These are phyloP conservation scores for Cheirogaleus medius DNA, from an alignment of 2,113 vertebrate species.

Conservation along the genomic window DNA sequence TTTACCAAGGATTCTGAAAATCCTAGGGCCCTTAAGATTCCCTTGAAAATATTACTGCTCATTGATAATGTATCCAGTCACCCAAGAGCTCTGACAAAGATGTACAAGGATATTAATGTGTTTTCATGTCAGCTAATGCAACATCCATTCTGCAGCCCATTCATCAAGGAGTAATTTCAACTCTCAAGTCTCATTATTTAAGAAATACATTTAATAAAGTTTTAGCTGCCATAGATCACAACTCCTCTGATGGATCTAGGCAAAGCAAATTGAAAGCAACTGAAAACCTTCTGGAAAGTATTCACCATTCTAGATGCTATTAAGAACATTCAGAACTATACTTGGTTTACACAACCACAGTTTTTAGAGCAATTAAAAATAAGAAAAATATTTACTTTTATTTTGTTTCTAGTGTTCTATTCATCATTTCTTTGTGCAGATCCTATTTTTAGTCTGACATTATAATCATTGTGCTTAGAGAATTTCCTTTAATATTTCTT, in stretches of 20 bases:
- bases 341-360: not conserved
- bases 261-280: too few species aligned
- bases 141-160: not conserved
- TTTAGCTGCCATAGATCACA: not conserved
- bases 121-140: not conserved
- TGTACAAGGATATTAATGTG: not conserved
- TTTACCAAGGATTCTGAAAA: not conserved
- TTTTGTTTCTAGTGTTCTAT: not conserved
- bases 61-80: not conserved
- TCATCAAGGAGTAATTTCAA: not conserved
- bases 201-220: not conserved
- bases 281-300: not conserved
- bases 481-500: not conserved
- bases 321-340: not conserved
- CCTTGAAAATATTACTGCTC: not conserved
- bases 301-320: not conserved
- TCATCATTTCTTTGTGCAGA: not conserved
- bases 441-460: not conserved
- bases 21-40: not conserved
- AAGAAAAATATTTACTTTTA: not conserved
- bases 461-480: not conserved
- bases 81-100: not conserved
- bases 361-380: not conserved
- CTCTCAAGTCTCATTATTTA: not conserved
- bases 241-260: not conserved